Conservation (phyloP, 2,797 vertebrate genomes). For the Karalla daura region DNA sequence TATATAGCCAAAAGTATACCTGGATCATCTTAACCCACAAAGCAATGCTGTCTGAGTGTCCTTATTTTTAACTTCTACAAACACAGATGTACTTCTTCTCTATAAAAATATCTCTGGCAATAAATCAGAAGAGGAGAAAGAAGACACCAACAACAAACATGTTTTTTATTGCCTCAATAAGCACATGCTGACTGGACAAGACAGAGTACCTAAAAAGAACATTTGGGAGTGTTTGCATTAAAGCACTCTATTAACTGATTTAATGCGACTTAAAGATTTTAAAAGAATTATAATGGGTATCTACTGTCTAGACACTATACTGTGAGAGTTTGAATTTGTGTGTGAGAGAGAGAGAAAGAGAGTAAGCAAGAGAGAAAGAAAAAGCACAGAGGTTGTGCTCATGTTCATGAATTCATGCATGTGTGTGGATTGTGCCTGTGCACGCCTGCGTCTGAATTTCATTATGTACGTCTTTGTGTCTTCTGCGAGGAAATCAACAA, state of each 20-base stretch:
- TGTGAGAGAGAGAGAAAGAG: background rate
- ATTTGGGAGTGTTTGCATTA: conserved; percentile 31
- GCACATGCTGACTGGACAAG: conserved; percentile 47
- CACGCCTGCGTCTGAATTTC: conserved; percentile 44
- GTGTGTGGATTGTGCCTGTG: conserved; percentile 23
- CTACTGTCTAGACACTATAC: background rate
- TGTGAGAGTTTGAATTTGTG: background rate
- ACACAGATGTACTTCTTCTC: conserved; percentile 30
- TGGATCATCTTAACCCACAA: background rate
- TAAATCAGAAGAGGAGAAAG: conserved; percentile 40
- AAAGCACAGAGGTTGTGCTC: background rate
- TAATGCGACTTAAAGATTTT: conserved; percentile 35
- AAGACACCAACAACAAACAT: conserved; percentile 34
- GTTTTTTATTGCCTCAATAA: conserved; percentile 51
- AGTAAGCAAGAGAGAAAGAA: background rate
- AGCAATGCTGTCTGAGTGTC: conserved; percentile 1
- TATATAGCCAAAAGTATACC: conserved; percentile 3
- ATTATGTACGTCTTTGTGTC: conserved; percentile 60
- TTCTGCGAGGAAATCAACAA: conserved; percentile 65
- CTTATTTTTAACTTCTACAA: conserved; percentile 32
- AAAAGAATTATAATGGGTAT: no score
- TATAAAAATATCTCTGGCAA: conserved; percentile 26
- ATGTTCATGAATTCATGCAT: conserved; percentile 52
- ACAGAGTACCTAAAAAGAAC: conserved; percentile 34
- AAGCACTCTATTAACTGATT: conserved; percentile 44